Conservation (phyloP, 2,113 vertebrate genomes). For the Notarius lentiginosus region DNA sequence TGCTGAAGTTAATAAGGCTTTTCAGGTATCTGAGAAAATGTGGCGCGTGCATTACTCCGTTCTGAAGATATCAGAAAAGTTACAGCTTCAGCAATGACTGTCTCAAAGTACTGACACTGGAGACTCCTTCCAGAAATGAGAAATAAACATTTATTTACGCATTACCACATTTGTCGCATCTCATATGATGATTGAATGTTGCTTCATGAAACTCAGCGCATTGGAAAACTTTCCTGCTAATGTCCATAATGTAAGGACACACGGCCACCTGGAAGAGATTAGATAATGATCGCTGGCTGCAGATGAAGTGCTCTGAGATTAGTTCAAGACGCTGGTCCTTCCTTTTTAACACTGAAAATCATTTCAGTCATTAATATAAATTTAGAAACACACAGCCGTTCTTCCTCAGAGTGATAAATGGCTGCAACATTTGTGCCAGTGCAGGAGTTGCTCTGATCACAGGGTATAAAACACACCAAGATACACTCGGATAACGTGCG, state of each 20-base stretch:
- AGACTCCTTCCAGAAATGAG: neutral
- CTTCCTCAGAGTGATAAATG: constrained; percentile 29
- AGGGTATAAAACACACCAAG: constrained; percentile 1
- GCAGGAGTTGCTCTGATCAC: constrained; percentile 32
- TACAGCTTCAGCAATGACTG: neutral
- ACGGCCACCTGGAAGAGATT: constrained; percentile 47
- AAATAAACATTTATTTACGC: neutral
- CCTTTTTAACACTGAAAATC: constrained; percentile 22
- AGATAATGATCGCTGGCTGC: constrained; percentile 40
- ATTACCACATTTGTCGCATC: neutral
- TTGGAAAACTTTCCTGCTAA: neutral
- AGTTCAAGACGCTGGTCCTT: constrained; percentile 35
- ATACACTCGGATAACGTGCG: neutral
- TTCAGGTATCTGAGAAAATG: too few species aligned
- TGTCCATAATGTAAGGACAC: neutral
- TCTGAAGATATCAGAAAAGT: neutral
- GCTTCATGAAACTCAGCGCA: neutral
- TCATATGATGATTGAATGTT: neutral
- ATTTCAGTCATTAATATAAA: constrained; percentile 39
- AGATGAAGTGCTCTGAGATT: constrained; percentile 41
- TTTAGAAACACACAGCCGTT: neutral
- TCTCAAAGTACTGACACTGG: neutral
- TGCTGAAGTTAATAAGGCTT: neutral
- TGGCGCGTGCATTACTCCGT: too few species aligned
- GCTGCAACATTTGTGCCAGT: constrained; percentile 6